Conservation (phyloP, 2,113 vertebrate species). For the Orthonyx spaldingii region DNA sequence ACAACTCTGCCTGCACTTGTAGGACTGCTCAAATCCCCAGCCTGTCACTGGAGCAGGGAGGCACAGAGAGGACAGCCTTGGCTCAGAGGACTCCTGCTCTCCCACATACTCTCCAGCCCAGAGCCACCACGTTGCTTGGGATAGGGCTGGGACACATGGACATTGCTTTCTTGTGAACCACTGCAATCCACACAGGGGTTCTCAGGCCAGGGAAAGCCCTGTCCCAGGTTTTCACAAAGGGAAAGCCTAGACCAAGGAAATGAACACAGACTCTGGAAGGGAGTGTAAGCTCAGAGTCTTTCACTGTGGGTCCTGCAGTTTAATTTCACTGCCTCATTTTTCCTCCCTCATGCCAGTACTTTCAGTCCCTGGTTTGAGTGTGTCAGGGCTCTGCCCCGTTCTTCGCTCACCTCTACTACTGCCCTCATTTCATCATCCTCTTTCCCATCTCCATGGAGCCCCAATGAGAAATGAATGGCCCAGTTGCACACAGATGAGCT, state of each 20-base stretch:
- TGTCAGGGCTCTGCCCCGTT: background rate
- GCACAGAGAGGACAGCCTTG: background rate
- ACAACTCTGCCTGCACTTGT: background rate
- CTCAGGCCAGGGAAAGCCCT: background rate
- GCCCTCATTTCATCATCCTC: background rate
- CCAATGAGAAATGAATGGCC: background rate
- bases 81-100: background rate
- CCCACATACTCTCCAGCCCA: background rate
- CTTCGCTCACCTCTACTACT: background rate
- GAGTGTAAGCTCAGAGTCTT: background rate
- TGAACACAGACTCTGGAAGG: background rate
- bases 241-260: background rate
- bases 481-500: background rate
- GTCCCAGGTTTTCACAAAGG: background rate
- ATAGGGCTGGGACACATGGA: background rate
- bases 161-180: background rate
- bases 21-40: background rate
- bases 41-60: background rate
- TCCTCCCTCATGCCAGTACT: background rate
- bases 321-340: background rate
- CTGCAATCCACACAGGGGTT: background rate
- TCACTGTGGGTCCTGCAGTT: background rate
- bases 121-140: background rate
- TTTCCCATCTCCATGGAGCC: background rate
- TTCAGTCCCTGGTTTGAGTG: background rate